Percentiles rank a stretch among this genome's conserved stretches.
These are phyloP conservation scores for Exocentrus adspersus DNA, from an alignment of 2,888 invertebrate species.

Conservation along the genomic window DNA sequence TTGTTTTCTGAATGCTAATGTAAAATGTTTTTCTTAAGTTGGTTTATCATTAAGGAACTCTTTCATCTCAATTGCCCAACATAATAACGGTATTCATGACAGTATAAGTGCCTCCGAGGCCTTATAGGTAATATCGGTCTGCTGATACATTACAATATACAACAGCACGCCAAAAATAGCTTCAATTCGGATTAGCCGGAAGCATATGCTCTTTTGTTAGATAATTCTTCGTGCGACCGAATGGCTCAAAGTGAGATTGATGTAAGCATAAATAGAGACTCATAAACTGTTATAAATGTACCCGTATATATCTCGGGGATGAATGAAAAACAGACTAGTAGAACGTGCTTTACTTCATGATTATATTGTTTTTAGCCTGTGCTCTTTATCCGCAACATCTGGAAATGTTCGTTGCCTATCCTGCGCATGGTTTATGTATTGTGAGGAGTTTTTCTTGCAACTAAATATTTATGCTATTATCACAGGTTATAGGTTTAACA, in stretches of 20 bases:
- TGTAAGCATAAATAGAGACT: slow-evolving; percentile 14
- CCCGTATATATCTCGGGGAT: not conserved
- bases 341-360: not conserved
- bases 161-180: not conserved
- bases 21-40: too few species aligned
- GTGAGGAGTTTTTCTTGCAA: not conserved
- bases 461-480: not conserved
- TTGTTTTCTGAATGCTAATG: too few species aligned
- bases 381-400: not conserved
- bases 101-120: not conserved
- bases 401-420: not conserved
- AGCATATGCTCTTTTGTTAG: slow-evolving; percentile 19
- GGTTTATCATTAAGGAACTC: too few species aligned
- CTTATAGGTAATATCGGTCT: not conserved
- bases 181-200: not conserved
- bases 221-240: slow-evolving; percentile 1
- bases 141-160: too few species aligned
- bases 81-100: not conserved
- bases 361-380: not conserved
- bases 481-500: not conserved
- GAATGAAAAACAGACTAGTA: slow-evolving; percentile 1
- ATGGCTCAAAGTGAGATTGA: slow-evolving; percentile 21
- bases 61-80: not conserved
- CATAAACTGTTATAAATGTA: slow-evolving; percentile 4
- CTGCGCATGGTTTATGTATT: not conserved